Base-by-base conservation (phyloP, 2,797 vertebrate species). In the Bufotes viridis region DNA sequence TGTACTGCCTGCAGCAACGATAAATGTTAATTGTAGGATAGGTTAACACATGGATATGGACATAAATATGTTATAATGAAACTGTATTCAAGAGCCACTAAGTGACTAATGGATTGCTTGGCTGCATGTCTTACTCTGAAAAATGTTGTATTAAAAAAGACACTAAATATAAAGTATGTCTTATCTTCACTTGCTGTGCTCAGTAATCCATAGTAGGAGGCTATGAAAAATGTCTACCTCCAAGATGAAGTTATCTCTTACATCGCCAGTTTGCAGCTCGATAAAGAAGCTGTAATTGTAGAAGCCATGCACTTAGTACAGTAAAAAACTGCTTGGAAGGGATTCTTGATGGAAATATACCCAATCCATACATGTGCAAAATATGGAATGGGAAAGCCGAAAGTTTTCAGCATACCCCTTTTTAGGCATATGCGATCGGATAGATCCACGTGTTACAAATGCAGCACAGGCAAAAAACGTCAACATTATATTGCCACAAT, bases 41-140 rank as follows among this genome's bases (percentile, higher is more conserved):
- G 11, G 26, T 74, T 57, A 78, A 65, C 60, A 79, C 57, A 65
- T 34, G 81, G 74, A 82, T 72, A 65, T 34, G 81, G 74, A 82
- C 79, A 29, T 86, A 74, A 86, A 81, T 81, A 26, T 76, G 51
- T 76, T 85, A 81, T 89, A 85, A 76, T 61, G 72, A 67, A 81
- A 49, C n/a, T 65, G 24, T 34, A 63, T 85, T 81, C 63, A 58
- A 49, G 78, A 85, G 51, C 20, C n/a, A 49, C 55, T 49, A 63
- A 57, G 6, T 81, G 78, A 69, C 78, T 85, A 88, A 88, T 85
- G 78, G 83, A 63, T 75, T 65, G 67, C 72, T 88, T 88, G 86
- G 86, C 80, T 75, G 49, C 51, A 69, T 29, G 13, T 83, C 57
- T 81, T 15, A 85, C 42, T 81, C 74, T 55, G 29, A 51, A n/a